phyloP scores from a whole-genome alignment of 2,797 vertebrate species.

The Lophotriccus pileatus region DNA sequence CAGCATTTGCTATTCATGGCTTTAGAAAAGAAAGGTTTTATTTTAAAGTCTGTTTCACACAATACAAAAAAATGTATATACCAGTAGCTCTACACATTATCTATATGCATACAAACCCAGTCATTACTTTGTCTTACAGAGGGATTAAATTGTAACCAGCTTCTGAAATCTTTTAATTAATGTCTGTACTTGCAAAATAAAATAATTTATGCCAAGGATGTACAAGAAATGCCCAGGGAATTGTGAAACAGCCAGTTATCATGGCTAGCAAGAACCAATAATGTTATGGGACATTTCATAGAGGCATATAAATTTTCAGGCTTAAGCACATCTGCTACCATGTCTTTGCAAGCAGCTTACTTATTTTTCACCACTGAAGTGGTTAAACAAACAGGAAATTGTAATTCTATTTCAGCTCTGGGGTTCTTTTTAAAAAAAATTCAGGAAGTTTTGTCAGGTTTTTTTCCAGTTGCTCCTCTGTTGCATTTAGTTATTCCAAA shows the following conservation, averaged over 20 bases:
- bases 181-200: background rate
- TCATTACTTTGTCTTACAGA: background rate
- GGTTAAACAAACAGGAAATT: background rate
- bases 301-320: background rate
- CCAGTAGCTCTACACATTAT: background rate
- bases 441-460: background rate
- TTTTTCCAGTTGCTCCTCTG: background rate
- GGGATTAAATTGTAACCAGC: background rate
- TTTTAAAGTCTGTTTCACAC: slow-evolving; percentile 41
- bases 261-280: background rate
- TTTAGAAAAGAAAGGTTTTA: slow-evolving; percentile 49
- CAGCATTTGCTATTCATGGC: background rate
- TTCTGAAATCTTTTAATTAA: background rate
- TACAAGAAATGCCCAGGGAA: background rate
- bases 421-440: background rate
- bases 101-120: slow-evolving; percentile 2
- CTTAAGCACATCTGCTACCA: background rate
- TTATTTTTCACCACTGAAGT: background rate
- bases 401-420: background rate
- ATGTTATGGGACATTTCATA: background rate
- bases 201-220: background rate
- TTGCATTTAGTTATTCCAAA: background rate
- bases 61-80: slow-evolving; percentile 22
- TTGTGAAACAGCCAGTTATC: background rate
- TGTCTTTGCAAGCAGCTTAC: background rate